Conservation (phyloP, 2,113 vertebrate species). For the Ia io region DNA sequence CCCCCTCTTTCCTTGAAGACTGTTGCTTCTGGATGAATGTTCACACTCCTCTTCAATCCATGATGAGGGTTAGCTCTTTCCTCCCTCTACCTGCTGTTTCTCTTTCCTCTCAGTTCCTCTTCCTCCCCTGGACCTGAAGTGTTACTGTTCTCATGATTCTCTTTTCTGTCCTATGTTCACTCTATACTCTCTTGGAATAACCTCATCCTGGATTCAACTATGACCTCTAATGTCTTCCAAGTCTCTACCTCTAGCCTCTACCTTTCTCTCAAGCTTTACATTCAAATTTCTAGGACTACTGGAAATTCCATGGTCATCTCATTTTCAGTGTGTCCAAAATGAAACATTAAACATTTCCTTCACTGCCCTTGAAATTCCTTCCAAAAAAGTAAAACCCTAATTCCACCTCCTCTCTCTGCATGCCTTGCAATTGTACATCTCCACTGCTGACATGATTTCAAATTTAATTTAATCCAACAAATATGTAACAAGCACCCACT, state of each 20-base stretch:
- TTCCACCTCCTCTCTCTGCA: not conserved
- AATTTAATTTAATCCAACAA: not conserved
- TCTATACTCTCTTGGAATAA: not conserved
- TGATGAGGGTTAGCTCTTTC: not conserved
- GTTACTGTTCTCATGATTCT: not conserved
- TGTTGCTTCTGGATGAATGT: not conserved
- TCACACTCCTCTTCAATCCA: not conserved
- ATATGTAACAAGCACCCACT: not conserved
- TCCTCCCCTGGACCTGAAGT: not conserved
- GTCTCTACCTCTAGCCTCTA: not conserved
- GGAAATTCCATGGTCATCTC: not conserved
- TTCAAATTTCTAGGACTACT: not conserved
- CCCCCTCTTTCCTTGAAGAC: not conserved
- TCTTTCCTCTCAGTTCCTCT: not conserved
- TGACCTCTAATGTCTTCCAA: not conserved
- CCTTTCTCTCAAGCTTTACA: not conserved
- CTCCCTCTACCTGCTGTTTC: not conserved
- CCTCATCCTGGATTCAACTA: not conserved
- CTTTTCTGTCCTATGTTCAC: not conserved
- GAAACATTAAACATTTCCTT: not conserved
- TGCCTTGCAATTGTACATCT: not conserved
- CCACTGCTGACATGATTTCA: not conserved
- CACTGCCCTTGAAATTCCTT: not conserved
- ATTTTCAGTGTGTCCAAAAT: not conserved
- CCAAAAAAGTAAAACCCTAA: not conserved